Conservation (phyloP, 2,113 vertebrate species). For the Prionailurus bengalensis region DNA sequence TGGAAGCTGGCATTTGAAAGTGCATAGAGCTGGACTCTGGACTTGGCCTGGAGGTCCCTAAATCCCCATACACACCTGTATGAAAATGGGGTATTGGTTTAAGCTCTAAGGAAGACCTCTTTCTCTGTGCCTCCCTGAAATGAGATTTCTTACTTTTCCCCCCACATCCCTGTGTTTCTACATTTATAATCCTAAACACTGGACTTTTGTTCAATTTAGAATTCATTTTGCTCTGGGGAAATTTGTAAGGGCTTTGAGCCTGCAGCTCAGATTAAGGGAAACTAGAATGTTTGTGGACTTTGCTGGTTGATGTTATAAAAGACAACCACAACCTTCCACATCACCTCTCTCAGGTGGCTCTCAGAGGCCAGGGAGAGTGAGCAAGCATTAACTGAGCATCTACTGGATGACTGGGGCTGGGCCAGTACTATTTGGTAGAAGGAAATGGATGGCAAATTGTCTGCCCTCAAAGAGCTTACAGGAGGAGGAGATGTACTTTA, state of each 20-base stretch:
- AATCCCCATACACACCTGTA: not conserved
- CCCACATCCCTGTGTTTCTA: not conserved
- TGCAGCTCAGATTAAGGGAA: slow-evolving; percentile 41
- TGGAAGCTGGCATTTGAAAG: not conserved
- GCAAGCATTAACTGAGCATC: not conserved
- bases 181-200: not conserved
- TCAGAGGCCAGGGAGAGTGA: not conserved
- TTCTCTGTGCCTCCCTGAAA: not conserved
- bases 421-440: not conserved
- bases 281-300: not conserved
- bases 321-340: not conserved
- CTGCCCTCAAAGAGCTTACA: not conserved
- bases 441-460: not conserved
- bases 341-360: not conserved
- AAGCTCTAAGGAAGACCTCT: not conserved
- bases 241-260: not conserved
- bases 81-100: not conserved
- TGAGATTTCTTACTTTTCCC: not conserved
- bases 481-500: not conserved
- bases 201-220: not conserved
- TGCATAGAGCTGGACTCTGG: not conserved
- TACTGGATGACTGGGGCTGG: not conserved
- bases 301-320: not conserved
- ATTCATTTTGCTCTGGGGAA: not conserved
- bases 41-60: not conserved